Evolutionary conservation across 2,113 vertebrate species (phyloP), one percentile per base, ranked within the genome.

Genomic region (Platysteira castanea): DNA sequence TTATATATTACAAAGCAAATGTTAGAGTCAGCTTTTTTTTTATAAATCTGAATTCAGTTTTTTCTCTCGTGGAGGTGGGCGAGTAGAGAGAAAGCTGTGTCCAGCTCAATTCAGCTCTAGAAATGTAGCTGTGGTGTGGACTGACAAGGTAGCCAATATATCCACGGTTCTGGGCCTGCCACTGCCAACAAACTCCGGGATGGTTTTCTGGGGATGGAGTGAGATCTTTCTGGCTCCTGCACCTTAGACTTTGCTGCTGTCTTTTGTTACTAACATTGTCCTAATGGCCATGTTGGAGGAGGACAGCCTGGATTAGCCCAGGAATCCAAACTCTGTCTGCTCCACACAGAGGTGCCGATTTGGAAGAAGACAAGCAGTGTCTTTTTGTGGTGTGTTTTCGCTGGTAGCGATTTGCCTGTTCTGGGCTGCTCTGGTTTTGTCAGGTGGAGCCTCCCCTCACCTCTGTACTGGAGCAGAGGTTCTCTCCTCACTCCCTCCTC

Each of bases 381-480:
- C 3, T 77, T 61, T 22, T 19, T 37, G 33, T 31, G 33, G 6
- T 44, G 69, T 56, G 18, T 63, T 87, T 74, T 75, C 0, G 0
- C 2, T 26, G 19, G 15, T 15, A 33, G 33, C 9, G 22, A 13
- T 61, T 91, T 71, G 15, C 33, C 47, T 67, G 0, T 28, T 53
- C 39, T 27, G 42, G 50, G 30, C 33, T 83, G 26, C 41, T 87
- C 27, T 22, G 30, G 53, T 42, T 5, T 33, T 57, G 33, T 37
- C 8, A 0, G 7, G 42, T 22, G 2, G 0, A 41, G 21, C 11
- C 22, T 61, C 17, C 27, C 39, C 13, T 52, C 50, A 11, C 30
- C n/a, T 49, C 71, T 35, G n/a, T 14, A 3, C 24, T 42, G 30
- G 50, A 83, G 35, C 26, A 17, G n/a, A 75, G 28, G 11, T 33